These are phyloP conservation scores for Lophius piscatorius DNA, from an alignment of 2,113 vertebrate species.

Conservation along the genomic window DNA sequence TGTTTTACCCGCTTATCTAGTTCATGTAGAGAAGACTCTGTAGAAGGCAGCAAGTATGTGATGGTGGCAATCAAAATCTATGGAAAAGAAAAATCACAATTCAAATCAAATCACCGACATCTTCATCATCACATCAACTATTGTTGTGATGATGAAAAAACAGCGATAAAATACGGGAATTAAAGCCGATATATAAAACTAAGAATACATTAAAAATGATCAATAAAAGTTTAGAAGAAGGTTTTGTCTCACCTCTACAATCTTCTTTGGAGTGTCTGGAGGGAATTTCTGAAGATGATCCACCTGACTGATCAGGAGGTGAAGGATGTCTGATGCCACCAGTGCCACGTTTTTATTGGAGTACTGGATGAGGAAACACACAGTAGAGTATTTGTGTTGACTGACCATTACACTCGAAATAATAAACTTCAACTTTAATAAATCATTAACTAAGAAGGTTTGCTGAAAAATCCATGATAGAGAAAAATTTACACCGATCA, in stretches of 20 bases:
- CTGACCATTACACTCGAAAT: no score
- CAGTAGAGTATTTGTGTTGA: background rate
- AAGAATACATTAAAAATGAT: no score
- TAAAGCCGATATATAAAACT: no score
- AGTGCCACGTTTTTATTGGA: conserved; percentile 96
- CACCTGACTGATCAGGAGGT: conserved; percentile 92
- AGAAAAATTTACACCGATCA: background rate
- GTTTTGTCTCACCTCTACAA: conserved; percentile 87
- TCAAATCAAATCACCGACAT: no score
- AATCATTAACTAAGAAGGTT: no score
- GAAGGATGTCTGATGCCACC: conserved; percentile 95
- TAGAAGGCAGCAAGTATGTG: conserved; percentile 91
- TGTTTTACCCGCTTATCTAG: conserved; percentile 92
- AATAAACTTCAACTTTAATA: background rate
- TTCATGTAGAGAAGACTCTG: conserved; percentile 95
- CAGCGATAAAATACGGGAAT: background rate
- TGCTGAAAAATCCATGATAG: no score
- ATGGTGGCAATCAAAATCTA: conserved; percentile 97
- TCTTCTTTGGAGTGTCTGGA: conserved; percentile 92
- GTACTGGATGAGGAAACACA: conserved; percentile 81
- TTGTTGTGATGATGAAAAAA: no score
- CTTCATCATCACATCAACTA: no score
- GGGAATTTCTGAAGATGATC: conserved; percentile 93
- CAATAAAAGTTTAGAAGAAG: background rate
- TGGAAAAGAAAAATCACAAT: conserved; percentile 15